Base-by-base conservation (phyloP, 2,888 invertebrate genomes). In the Drosophila pseudotalamancana region DNA sequence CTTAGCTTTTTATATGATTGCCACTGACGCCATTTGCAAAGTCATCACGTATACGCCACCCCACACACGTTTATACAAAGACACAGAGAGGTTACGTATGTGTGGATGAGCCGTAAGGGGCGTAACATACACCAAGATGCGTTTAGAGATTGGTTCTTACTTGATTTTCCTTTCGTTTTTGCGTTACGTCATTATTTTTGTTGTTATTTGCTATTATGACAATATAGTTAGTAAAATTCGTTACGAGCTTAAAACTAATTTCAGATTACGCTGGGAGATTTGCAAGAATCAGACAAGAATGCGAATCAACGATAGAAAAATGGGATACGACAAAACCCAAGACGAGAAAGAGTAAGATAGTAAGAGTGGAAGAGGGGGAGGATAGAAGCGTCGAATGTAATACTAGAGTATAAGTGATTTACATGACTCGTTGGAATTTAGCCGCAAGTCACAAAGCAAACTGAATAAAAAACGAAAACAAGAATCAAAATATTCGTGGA, bases 151-250 rank as follows among this genome's bases (percentile, higher is more conserved):
- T 77, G 86, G 42, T 65, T 74, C 74, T 55, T 69, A 65, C 56
- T 60, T 75, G 72, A 71, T 76, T 85, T n/a, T n/a, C n/a, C n/a
- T n/a, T n/a, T 71, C 62, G 45, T 84, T 87, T n/a, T 67, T 50
- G 66, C 56, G 63, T 69, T 72, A 57, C 60, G 54, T 81, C 87
- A 87, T 82, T 87, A 87, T 87, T 87, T 86, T 65, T 86, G 78
- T 86, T 87, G 86, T 79, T 83, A 87, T 85, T 82, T 79, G 86
- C 82, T 74, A 87, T 87, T 83, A 83, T 84, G 88, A 86, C 86
- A 84, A 84, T 87, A 86, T 87, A 71, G 82, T 87, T 87, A 76
- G 73, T 73, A 62, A 83, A 83, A 78, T 87, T 71, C 76, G 86
- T 87, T 87, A 82, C 86, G 68, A 65, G 88, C 83, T 84, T 84